Conservation (phyloP, 2,797 vertebrate genomes). For the Alcedo atthis region DNA sequence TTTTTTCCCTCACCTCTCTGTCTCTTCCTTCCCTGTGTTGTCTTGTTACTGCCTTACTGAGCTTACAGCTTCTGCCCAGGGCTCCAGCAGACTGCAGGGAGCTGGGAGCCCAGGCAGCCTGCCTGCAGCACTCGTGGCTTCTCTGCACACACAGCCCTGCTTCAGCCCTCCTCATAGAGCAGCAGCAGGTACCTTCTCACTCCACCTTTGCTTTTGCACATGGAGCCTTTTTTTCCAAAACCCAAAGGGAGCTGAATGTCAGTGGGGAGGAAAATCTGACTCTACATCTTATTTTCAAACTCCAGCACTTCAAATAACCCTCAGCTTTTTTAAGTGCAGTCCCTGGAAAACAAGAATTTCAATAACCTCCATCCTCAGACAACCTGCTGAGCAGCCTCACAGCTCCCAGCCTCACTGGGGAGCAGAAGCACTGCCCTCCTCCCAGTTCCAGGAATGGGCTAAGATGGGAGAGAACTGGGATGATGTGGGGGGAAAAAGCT, state of each 20-base stretch:
- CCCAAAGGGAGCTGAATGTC: neutral
- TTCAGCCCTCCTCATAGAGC: neutral
- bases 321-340: slow-evolving; percentile 10
- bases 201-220: neutral
- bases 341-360: slow-evolving; percentile 44
- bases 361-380: neutral
- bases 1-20: neutral
- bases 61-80: neutral
- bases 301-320: slow-evolving; percentile 2
- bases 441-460: neutral
- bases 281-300: slow-evolving; percentile 26
- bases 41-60: neutral
- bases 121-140: neutral
- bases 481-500: neutral
- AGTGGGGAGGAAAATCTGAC: neutral
- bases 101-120: neutral
- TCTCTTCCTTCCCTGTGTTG: neutral
- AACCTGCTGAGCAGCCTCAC: neutral
- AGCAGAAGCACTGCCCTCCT: neutral
- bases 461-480: neutral
- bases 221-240: neutral
- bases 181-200: neutral
- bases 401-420: neutral
- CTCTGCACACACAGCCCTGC: neutral
- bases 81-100: neutral